Evolutionary conservation across 2,797 vertebrate genomes (phyloP).

Genomic region (Paratrypauchen microcephalus): DNA sequence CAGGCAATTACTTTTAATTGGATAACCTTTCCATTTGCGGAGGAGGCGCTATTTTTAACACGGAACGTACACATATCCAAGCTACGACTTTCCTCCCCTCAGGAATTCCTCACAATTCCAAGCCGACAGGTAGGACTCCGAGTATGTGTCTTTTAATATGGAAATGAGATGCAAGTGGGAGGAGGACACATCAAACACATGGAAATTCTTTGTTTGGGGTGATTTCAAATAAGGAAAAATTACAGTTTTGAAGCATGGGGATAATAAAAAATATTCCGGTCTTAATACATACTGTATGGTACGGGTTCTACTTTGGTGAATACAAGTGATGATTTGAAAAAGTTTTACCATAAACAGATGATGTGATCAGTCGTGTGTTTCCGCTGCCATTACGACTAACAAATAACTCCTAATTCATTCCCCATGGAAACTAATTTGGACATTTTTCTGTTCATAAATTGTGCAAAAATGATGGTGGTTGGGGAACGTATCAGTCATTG

Average conservation of each 20-base stretch:
- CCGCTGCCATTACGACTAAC: too few species aligned
- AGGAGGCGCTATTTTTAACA: constrained; percentile 67
- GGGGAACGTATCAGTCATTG: too few species aligned
- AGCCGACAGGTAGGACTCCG: constrained; percentile 43
- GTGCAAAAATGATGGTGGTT: too few species aligned
- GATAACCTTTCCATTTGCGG: constrained; percentile 69
- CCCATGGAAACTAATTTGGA: too few species aligned
- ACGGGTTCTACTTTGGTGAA: constrained; percentile 22
- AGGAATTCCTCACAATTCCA: constrained; percentile 41
- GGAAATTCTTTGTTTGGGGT: constrained; percentile 62
- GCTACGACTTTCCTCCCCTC: constrained; percentile 32
- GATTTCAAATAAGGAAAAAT: constrained; percentile 38
- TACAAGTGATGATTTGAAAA: constrained; percentile 27
- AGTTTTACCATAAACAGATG: constrained; percentile 3
- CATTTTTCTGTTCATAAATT: too few species aligned
- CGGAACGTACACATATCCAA: constrained; percentile 46
- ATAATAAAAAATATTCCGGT: constrained; percentile 34
- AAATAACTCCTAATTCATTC: too few species aligned
- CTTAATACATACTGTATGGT: constrained; percentile 42
- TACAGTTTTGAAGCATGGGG: constrained; percentile 42
- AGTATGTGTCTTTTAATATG: constrained; percentile 51
- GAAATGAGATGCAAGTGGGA: constrained; percentile 56
- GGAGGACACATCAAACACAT: constrained; percentile 61
- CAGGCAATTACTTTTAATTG: constrained; percentile 77
- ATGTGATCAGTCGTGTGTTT: too few species aligned